phyloP scores from a whole-genome alignment of 2,113 vertebrate species.

The Circaetus cinerascens region DNA sequence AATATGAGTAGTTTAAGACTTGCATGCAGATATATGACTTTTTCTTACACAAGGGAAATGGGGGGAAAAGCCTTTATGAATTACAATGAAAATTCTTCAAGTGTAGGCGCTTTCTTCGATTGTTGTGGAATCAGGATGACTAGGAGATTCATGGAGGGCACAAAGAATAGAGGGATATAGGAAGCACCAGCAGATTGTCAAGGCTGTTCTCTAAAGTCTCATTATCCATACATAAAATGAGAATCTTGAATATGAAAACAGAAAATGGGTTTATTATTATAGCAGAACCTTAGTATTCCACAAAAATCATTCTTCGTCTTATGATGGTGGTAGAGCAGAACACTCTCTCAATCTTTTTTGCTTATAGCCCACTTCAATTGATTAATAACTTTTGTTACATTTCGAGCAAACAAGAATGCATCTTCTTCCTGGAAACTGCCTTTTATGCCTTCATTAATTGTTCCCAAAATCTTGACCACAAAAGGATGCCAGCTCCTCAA shows the following conservation, averaged over 20 bases:
- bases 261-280: neutral
- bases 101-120: neutral
- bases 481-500: neutral
- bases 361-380: neutral
- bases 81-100: neutral
- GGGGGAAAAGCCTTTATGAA: neutral
- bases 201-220: neutral
- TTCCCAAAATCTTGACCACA: neutral
- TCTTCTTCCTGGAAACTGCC: neutral
- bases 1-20: neutral
- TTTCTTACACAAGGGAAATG: neutral
- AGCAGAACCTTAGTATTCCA: neutral
- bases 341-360: neutral
- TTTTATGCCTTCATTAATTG: neutral
- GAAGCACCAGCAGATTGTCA: neutral
- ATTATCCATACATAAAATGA: neutral
- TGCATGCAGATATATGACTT: neutral
- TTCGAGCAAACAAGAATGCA: neutral
- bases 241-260: neutral
- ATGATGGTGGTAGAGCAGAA: neutral
- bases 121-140: neutral
- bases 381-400: neutral
- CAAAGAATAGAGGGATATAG: neutral
- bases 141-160: neutral
- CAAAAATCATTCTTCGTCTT: neutral